A percentile compares a stretch with the other conserved stretches of the same genome.
Evolutionary conservation across 2,797 vertebrate genomes (phyloP).

Genomic region (Hydrophis major): DNA sequence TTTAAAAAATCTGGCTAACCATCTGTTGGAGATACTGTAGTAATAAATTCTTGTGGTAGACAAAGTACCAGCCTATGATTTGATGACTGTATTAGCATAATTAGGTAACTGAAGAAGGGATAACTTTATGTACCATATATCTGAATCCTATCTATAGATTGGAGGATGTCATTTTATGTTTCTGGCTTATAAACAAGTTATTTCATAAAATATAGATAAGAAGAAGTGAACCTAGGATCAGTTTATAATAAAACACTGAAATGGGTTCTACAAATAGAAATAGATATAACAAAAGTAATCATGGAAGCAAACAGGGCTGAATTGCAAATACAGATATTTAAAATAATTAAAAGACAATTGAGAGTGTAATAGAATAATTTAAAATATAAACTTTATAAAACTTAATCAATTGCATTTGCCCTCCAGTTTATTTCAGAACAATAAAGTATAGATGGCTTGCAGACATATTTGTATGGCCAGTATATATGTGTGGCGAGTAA

Average conservation of each 20-base stretch:
- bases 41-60: not conserved
- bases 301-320: not conserved
- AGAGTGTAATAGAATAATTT: not conserved
- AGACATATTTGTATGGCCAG: not conserved
- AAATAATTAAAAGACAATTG: not conserved
- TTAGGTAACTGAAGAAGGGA: not conserved
- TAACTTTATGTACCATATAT: not conserved
- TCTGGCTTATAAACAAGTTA: not conserved
- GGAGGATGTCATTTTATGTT: not conserved
- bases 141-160: not conserved
- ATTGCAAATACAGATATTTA: not conserved
- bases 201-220: not conserved
- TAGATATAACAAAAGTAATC: not conserved
- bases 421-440: not conserved
- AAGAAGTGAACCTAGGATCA: not conserved
- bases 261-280: not conserved
- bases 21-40: not conserved
- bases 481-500: not conserved
- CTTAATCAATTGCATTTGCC: not conserved
- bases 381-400: not conserved
- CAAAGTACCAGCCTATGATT: not conserved
- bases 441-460: not conserved
- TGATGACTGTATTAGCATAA: not conserved
- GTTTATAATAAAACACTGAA: not conserved
- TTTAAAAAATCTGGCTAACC: not conserved